phyloP scores from a whole-genome alignment of 1,140 invertebrate species.

The Scylla paramamosain region DNA sequence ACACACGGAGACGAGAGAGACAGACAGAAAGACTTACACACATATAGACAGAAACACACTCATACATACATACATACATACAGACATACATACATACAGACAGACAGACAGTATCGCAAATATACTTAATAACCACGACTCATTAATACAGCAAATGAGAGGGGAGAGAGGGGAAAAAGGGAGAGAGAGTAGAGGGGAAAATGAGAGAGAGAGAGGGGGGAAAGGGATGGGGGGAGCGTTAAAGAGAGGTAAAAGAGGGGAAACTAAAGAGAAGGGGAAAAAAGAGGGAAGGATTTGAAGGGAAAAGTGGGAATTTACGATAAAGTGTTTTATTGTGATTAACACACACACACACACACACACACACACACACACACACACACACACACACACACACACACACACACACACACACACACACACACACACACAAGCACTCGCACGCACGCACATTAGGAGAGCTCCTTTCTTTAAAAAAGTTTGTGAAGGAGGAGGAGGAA shows the following conservation, averaged over 20 bases:
- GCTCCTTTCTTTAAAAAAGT: background rate
- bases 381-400: no score
- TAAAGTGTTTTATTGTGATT: background rate
- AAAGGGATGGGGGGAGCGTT: background rate
- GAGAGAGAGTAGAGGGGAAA: no score
- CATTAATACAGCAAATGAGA: no score
- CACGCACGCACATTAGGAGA: no score
- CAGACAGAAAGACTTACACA: background rate
- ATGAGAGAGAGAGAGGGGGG: background rate
- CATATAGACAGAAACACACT: background rate
- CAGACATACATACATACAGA: no score
- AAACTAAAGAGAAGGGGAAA: background rate
- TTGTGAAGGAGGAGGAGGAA: background rate
- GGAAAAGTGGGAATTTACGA: background rate
- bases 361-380: no score
- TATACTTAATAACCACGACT: no score
- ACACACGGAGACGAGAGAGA: background rate
- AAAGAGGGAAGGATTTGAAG: no score
- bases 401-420: no score
- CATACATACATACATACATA: background rate
- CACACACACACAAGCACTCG: no score
- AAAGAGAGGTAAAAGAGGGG: background rate
- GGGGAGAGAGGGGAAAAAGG: no score
- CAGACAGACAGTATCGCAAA: no score
- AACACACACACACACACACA: background rate